Base-by-base conservation (phyloP, 2,888 invertebrate species). In the Clitarchus hookeri region DNA sequence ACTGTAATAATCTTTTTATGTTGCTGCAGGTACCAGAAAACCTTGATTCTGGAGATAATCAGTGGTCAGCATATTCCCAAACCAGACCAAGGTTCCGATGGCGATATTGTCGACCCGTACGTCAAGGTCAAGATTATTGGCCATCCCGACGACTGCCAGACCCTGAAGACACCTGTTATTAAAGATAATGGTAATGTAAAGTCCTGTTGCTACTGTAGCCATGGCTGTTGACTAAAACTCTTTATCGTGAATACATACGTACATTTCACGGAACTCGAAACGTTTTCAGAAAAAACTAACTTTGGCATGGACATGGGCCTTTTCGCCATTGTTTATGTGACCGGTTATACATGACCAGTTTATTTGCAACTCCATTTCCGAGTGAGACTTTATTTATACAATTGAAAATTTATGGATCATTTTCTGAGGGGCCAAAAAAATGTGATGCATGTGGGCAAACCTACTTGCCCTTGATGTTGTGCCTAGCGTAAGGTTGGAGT, bases 41-140 rank as follows among this genome's bases (percentile, higher is more conserved):
- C 87, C 16, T 83, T 91, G 44, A 88, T 87, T 27, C 87, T 91
- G 9, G 89, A 92, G 90, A 90, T 94, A 27, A 93, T 94, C 86
- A 93, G 93, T 89, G 94, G 93, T 0, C 93, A 93, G 89, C 93
- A 93, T 89, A 90, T 94, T 85, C 94, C 94, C 0, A 93, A 93
- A 89, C 85, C 88, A 26, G 87, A 88, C 19, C 88, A 88, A 54
- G 85, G 85, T 44, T 89, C 89, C 23, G 91, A 92, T 8, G 92
- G 91, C 77, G 91, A 92, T 88, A 91, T 94, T 77, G 92, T 94
- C 84, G 93, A 93, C 89, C 94, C 94, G 2, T 93, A 93, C 89
- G 92, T 94, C 23, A 92, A 92, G 88, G 89, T 93, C 13, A 91
- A 92, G 89, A 90, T 93, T 9, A 88, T 90, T 83, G 92, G 92